Evolutionary conservation across 2,888 invertebrate species (phyloP).

Genomic region (Ichneumon xanthorius): DNA sequence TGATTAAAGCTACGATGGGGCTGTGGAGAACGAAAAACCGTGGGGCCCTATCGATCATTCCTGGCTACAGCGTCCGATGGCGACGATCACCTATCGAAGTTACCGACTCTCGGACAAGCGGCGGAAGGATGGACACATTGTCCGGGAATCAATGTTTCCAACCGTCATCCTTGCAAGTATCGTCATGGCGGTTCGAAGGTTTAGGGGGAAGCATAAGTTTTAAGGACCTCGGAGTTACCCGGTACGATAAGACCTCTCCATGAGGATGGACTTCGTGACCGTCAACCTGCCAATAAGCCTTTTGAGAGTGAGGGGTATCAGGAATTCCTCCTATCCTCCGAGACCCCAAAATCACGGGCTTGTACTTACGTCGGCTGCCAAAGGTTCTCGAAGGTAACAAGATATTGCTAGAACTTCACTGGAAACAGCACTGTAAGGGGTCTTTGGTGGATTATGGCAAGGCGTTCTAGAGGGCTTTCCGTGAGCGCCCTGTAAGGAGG

Average conservation of each 20-base stretch:
- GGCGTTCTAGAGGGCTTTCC: background rate
- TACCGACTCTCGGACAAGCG: background rate
- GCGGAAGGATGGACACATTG: background rate
- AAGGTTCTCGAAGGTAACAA: background rate
- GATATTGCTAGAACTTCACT: background rate
- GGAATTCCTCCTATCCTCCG: background rate
- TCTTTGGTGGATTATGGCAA: background rate
- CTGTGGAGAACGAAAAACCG: background rate
- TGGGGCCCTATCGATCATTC: background rate
- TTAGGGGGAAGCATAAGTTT: background rate
- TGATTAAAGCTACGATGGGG: background rate
- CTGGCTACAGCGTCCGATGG: too few species aligned
- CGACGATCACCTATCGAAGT: background rate
- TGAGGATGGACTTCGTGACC: background rate
- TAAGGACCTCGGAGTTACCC: background rate
- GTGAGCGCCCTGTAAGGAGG: background rate
- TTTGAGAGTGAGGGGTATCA: background rate
- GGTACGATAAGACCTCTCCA: background rate
- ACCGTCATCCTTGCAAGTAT: background rate
- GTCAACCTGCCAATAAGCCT: background rate
- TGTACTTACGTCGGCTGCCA: background rate
- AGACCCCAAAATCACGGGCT: background rate
- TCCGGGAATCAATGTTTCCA: background rate
- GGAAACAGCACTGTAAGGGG: background rate
- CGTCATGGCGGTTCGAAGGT: background rate